A percentile compares a stretch with the other conserved stretches of the same genome.
These are phyloP conservation scores for Cavia aperea DNA, from an alignment of 2,113 vertebrate genomes.

Conservation along the genomic window DNA sequence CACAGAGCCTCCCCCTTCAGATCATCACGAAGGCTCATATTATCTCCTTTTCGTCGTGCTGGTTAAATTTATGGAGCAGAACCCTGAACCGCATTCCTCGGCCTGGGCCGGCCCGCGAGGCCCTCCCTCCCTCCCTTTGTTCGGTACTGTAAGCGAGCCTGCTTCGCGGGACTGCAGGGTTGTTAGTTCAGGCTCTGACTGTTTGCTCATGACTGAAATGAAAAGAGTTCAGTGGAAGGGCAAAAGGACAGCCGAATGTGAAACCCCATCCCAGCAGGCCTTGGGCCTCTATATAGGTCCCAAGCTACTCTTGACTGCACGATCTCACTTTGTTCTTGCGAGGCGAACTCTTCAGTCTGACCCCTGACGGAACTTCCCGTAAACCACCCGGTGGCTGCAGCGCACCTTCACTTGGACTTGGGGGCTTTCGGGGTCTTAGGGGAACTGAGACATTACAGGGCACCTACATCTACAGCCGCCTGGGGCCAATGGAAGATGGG, in stretches of 20 bases:
- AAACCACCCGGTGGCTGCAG: background rate
- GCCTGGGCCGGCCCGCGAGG: constrained; percentile 81
- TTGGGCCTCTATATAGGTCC: constrained; percentile 69
- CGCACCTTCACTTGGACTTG: background rate
- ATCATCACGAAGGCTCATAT: constrained; percentile 83
- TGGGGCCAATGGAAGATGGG: background rate
- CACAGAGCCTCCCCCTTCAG: constrained; percentile 83
- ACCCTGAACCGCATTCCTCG: constrained; percentile 81
- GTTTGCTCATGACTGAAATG: constrained; percentile 82
- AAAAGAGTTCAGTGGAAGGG: constrained; percentile 86
- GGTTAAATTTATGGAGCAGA: constrained; percentile 84
- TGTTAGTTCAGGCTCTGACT: constrained; percentile 82
- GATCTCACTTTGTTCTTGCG: background rate
- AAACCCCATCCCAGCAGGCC: constrained; percentile 81
- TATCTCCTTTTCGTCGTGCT: constrained; percentile 82
- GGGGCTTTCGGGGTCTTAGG: background rate
- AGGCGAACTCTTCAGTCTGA: background rate
- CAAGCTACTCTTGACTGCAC: constrained; percentile 1
- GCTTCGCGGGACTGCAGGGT: constrained; percentile 77
- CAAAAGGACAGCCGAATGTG: constrained; percentile 85
- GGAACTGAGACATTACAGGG: background rate
- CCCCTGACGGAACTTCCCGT: background rate
- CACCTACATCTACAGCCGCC: background rate
- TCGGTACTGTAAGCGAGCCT: constrained; percentile 83
- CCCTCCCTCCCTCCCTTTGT: constrained; percentile 82